Conservation (phyloP, 2,113 vertebrate species). For the Sebastes schlegelii region DNA sequence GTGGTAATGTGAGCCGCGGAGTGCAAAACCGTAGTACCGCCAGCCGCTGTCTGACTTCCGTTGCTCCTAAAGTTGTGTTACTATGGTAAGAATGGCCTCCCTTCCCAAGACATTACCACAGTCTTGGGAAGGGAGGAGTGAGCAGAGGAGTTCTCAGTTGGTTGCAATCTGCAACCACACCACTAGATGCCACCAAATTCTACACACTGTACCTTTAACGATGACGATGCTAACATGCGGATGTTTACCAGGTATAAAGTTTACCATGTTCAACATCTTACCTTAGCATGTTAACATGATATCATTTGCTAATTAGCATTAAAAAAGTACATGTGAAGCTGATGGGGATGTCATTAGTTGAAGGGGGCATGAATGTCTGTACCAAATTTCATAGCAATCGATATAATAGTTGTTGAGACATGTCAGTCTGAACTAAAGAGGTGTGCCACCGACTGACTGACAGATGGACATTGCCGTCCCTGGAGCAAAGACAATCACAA, state of each 20-base stretch:
- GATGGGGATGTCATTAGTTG: not conserved
- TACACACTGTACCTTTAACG: not conserved
- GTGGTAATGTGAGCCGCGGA: too few species aligned
- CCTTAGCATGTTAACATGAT: not conserved
- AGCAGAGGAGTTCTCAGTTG: too few species aligned
- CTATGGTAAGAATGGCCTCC: too few species aligned
- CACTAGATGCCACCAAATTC: too few species aligned
- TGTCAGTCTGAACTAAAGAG: not conserved
- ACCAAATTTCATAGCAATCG: not conserved
- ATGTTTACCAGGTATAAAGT: not conserved
- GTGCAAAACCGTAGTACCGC: too few species aligned
- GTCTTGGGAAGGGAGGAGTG: too few species aligned
- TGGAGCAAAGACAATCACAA: not conserved
- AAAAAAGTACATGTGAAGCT: not conserved
- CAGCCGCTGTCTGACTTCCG: too few species aligned
- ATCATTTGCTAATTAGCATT: not conserved
- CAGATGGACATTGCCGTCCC: not conserved
- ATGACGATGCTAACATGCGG: not conserved
- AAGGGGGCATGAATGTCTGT: not conserved
- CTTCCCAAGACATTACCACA: too few species aligned
- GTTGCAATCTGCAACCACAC: too few species aligned
- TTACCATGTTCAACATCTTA: not conserved
- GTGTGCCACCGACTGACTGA: not conserved
- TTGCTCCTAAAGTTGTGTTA: too few species aligned
- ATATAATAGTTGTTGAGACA: not conserved